phyloP scores from a whole-genome alignment of 2,113 vertebrate genomes.

The Zosterops pallidus region DNA sequence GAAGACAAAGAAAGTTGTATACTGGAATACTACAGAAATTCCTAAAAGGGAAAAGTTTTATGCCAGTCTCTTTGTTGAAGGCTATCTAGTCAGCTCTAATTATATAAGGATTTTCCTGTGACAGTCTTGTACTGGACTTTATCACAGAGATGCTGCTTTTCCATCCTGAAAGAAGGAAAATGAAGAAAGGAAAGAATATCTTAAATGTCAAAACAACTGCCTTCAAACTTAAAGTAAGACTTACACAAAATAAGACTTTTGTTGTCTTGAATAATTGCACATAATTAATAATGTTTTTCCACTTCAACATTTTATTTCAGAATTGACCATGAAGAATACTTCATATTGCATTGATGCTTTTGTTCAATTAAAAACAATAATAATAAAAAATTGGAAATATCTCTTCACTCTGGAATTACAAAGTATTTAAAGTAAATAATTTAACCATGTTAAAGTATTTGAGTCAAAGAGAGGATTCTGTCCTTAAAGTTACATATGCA shows the following conservation, averaged over 20 bases:
- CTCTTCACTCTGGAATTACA: background rate
- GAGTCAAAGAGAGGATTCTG: background rate
- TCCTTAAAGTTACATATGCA: background rate
- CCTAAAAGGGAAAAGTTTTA: background rate
- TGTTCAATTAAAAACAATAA: background rate
- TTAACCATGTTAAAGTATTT: background rate
- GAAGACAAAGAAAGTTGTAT: background rate
- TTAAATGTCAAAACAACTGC: background rate
- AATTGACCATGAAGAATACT: background rate
- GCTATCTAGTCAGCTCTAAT: background rate
- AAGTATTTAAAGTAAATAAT: background rate
- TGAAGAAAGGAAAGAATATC: background rate
- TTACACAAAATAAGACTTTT: background rate
- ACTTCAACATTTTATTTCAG: background rate
- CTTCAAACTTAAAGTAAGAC: background rate
- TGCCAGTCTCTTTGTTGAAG: background rate
- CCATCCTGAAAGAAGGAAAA: background rate
- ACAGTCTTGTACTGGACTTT: background rate
- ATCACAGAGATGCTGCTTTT: background rate
- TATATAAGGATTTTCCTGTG: background rate
- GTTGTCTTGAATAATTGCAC: background rate
- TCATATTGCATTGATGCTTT: background rate
- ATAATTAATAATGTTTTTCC: background rate
- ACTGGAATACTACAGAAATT: background rate
- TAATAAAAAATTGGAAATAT: background rate